phyloP scores from a whole-genome alignment of 2,888 invertebrate species.

The Nasonia oneida region DNA sequence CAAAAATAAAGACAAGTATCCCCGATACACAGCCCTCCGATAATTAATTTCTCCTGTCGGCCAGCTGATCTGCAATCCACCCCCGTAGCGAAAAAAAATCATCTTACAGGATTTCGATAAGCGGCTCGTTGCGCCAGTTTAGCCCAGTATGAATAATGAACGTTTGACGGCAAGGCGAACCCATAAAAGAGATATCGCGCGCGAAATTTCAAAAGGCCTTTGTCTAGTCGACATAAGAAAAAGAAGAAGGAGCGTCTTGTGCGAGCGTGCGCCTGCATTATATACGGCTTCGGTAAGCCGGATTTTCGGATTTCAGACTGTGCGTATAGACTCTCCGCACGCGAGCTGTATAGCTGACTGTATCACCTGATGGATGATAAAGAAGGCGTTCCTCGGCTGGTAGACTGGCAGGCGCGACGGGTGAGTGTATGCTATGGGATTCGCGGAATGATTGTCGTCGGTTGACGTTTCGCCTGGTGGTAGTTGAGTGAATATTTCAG shows the following conservation, averaged over 20 bases:
- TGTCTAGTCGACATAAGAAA: conserved; percentile 23
- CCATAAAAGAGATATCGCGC: conserved; percentile 51
- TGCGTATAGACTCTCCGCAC: not conserved
- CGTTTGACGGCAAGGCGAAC: conserved; percentile 16
- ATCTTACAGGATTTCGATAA: conserved; percentile 59
- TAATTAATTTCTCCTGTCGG: conserved; percentile 48
- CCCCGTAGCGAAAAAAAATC: conserved; percentile 28
- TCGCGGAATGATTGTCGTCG: conserved; percentile 17
- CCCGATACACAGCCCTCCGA: not conserved
- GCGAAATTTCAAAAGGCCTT: conserved; percentile 51
- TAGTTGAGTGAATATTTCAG: too few relatives aligned
- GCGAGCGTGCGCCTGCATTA: not conserved
- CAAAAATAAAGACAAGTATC: not conserved
- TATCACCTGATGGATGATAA: conserved; percentile 49
- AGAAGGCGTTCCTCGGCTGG: not conserved
- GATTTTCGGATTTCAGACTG: conserved; percentile 52
- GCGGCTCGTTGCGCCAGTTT: conserved; percentile 49
- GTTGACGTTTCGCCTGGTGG: not conserved
- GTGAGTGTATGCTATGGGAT: not conserved
- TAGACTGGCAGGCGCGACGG: not conserved
- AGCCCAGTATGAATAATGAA: conserved; percentile 55
- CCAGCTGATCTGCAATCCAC: not conserved
- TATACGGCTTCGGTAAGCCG: conserved; percentile 57
- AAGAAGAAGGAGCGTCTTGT: conserved; percentile 9
- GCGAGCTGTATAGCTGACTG: not conserved